Conservation (phyloP, 2,113 vertebrate species). For the Pteropus alecto region DNA sequence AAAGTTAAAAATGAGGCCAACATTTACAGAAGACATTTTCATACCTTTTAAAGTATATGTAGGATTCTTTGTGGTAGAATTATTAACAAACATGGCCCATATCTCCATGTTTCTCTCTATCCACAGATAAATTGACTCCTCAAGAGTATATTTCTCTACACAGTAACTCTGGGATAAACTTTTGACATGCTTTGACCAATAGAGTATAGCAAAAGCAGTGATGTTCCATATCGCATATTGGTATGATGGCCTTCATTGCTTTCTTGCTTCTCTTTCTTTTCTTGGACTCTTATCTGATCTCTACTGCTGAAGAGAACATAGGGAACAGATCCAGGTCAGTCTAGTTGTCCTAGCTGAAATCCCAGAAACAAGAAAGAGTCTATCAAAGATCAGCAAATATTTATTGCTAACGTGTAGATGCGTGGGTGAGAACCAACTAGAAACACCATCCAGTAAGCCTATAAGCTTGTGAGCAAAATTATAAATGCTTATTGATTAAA, state of each 20-base stretch:
- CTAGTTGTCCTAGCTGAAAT: neutral
- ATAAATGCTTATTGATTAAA: neutral
- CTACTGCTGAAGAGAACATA: neutral
- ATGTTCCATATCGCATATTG: neutral
- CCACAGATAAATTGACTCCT: neutral
- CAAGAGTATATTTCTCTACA: neutral
- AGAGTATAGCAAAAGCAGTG: neutral
- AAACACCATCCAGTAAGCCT: fast-evolving
- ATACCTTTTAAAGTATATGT: neutral
- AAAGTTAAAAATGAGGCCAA: neutral
- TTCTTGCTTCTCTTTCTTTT: neutral
- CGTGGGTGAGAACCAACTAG: neutral
- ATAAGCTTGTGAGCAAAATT: neutral
- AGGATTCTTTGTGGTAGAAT: neutral
- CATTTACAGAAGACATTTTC: neutral
- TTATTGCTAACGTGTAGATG: neutral
- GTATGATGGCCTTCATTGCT: neutral
- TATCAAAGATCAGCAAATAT: neutral
- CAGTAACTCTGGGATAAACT: neutral
- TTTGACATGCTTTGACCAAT: neutral
- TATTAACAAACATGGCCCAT: neutral
- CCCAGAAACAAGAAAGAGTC: neutral
- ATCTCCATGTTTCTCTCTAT: neutral
- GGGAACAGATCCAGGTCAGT: neutral
- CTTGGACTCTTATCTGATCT: neutral